Evolutionary conservation across 2,113 vertebrate genomes (phyloP).

Genomic region (Phylloscopus trochiloides): DNA sequence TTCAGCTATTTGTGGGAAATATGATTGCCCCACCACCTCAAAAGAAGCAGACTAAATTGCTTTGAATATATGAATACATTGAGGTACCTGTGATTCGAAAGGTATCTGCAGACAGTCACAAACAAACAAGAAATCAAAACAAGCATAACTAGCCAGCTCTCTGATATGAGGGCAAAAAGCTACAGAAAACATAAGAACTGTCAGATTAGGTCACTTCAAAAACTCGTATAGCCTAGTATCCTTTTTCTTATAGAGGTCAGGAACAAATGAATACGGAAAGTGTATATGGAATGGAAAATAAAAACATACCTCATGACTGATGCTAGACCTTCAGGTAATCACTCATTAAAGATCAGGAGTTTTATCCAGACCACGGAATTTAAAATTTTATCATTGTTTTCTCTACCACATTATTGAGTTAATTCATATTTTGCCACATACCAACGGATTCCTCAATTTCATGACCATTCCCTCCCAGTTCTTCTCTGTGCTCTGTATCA

Average conservation of each 20-base stretch:
- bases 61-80: not conserved
- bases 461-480: not conserved
- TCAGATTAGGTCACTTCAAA: not conserved
- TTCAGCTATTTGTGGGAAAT: not conserved
- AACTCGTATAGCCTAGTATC: not conserved
- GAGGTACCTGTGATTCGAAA: not conserved
- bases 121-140: not conserved
- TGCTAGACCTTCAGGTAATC: not conserved
- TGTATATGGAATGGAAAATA: not conserved
- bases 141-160: not conserved
- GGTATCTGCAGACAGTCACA: not conserved
- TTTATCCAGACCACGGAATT: not conserved
- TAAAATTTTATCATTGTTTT: not conserved
- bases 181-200: not conserved
- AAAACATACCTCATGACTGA: not conserved
- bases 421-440: not conserved
- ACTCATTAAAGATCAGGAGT: not conserved
- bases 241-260: not conserved
- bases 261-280: not conserved
- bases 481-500: not conserved
- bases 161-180: not conserved
- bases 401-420: not conserved
- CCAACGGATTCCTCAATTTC: not conserved
- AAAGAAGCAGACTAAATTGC: not conserved
- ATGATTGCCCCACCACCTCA: not conserved